Evolutionary conservation across 2,113 vertebrate genomes (phyloP), one percentile per base, ranked within the genome.

Genomic region (Glareola pratincola): DNA sequence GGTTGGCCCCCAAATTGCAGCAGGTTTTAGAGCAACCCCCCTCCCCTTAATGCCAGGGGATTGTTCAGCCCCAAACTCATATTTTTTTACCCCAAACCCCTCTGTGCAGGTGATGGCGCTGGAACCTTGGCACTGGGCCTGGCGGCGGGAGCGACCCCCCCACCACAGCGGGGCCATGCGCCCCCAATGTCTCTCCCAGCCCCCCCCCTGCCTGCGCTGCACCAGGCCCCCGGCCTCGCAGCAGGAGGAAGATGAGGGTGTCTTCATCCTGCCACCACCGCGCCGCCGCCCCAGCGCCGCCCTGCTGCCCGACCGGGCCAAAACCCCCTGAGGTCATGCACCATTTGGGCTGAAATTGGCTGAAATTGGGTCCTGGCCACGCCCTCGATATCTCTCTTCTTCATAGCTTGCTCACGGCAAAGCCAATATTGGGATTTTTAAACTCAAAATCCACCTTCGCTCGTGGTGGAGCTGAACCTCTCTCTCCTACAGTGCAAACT

Each of bases 61-160:
- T 29, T 13, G 11, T 20, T 43, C 22, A 30, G 6, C 29, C 45
- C 47, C n/a, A 5, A 21, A 30, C 36, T 4, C 3, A 9, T 7
- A 2, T 4, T 3, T 2, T 39, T 72, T 22, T 4, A 8, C n/a
- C 72, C 30, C 37, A 23, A 39, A 51, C 50, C 27, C 51, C 51
- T 17, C 51, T 27, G 24, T 13, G 51, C 88, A 98, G 98, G 92
- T 98, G 62, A 98, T 97, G 94, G 81, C 94, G 20, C 85, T 80
- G 32, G 94, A 97, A 34, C 97, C 97, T 0, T 76, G 77, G 24
- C 97, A 97, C 36, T 97, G 98, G 96, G 97, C 94, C 34, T 98
- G 98, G 97, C 85, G 86, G 12, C 83, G 96, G 15, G 95, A 97
- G 29, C 88, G 96, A 13, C 81, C 77, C 5, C 32, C 75, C 36